Base-by-base conservation (phyloP, 2,888 invertebrate genomes). In the Troides helena region DNA sequence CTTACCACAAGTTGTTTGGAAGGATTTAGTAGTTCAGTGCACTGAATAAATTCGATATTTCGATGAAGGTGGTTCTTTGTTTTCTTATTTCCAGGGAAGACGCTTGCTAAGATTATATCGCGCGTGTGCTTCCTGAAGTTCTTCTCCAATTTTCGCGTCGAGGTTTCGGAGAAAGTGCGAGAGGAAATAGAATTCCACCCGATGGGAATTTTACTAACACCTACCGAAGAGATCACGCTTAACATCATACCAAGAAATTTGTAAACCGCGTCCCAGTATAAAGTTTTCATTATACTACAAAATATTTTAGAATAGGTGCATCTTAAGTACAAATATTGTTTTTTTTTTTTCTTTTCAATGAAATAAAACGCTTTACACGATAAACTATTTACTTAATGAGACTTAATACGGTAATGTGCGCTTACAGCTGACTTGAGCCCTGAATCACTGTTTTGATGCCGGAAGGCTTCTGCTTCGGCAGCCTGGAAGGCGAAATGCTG, bases 391-490 rank as follows among this genome's bases (percentile, higher is more conserved):
- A 53, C 30, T 21, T 57, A 39, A 65, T 21, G n/a, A 56, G 17
- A 64, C 6, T 21, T 57, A 57, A 10, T 57, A 21, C 10, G 57
- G 6, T 43, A 17, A 57, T 21, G 43, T 46, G 58, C 56, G 58
- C 58, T 77, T 85, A 90, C 30, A 90, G 83, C 76, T 92, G 90
- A 82, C 91, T 92, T 73, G 90, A 82, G 73, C 90, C 89, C 85
- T 92, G 92, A 73, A 90, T 90, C 1, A 81, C 85, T 3, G 80
- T 79, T 72, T 90, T 91, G 80, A 91, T 83, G 2, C 88, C 85
- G 0, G 89, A 85, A 30, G 89, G 89, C 72, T 92, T 92, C 74
- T 87, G 89, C 75, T 90, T 92, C 23, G 92, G 91, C 68, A 92
- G 81, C 72, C 92, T 92, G 39, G 30, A 25, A 66, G 57, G 21